Conservation (phyloP, 2,797 vertebrate species). For the Crocodylus rhombifer region DNA sequence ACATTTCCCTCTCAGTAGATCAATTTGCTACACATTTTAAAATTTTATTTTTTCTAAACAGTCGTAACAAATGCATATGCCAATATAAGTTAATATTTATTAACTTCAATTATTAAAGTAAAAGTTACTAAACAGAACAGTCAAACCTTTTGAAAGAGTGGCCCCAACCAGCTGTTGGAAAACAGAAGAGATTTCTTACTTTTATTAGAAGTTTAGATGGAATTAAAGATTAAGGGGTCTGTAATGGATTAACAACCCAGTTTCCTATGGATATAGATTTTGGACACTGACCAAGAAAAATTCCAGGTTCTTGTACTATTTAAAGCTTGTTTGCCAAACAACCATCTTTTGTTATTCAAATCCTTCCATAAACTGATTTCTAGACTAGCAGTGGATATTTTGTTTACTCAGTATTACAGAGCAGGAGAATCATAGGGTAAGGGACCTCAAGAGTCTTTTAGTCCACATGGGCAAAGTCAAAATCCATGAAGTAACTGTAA, state of each 20-base stretch:
- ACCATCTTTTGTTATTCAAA: slow-evolving; percentile 51
- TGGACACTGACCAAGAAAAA: slow-evolving; percentile 72
- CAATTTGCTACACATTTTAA: slow-evolving; percentile 28
- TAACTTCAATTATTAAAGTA: slow-evolving; percentile 1
- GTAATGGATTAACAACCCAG: slow-evolving; percentile 40
- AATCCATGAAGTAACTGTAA: not conserved
- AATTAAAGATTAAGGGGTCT: slow-evolving; percentile 65
- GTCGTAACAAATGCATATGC: slow-evolving; percentile 9
- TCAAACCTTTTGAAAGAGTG: slow-evolving; percentile 41
- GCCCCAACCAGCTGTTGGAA: slow-evolving; percentile 35
- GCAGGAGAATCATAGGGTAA: not conserved
- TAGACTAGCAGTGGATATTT: slow-evolving; percentile 28
- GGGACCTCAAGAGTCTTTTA: too few relatives aligned
- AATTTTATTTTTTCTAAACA: not conserved
- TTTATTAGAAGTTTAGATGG: slow-evolving; percentile 47
- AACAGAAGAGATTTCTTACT: slow-evolving; percentile 41
- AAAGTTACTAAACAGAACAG: not conserved
- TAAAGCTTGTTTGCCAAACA: slow-evolving; percentile 53
- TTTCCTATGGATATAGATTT: slow-evolving; percentile 66
- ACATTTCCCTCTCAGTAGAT: not conserved
- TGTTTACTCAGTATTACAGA: slow-evolving; percentile 2
- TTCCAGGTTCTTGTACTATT: slow-evolving; percentile 68
- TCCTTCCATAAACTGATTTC: slow-evolving; percentile 26
- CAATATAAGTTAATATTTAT: slow-evolving; percentile 11
- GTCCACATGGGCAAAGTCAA: too few relatives aligned